Evolutionary conservation across 2,797 vertebrate species (phyloP), one percentile per base, ranked within the genome.

Genomic region (Pseudochromis fuscus): DNA sequence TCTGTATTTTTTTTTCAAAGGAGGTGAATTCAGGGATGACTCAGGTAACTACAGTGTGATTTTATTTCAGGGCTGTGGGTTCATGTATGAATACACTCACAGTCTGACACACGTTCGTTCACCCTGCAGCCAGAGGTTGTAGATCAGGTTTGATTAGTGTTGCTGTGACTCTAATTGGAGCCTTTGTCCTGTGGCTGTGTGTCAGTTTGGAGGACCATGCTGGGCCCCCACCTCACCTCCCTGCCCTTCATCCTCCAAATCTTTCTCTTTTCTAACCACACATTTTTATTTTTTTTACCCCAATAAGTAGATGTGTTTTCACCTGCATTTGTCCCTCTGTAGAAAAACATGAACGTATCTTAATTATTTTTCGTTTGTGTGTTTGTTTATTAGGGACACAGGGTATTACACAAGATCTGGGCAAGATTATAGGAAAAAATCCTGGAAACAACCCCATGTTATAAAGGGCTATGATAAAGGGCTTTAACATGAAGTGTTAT

Each of bases 141-240:
- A 82, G 76, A 89, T 93, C 91, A 88, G 84, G 57, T 88, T 85
- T 92, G 88, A 92, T 93, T 93, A 93, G 87, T 69, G 78, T 77
- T 81, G 72, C 76, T 71, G 69, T 78, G 86, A 74, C 75, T 87
- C 85, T 93, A 91, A 92, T 91, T 93, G 83, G 82, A 88, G 67
- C 60, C 23, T 24, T 57, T 91, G 84, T 91, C 90, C 89, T 38
- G 79, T 88, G 88, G 90, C 87, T 84, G 80, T 90, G 84, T 86
- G 88, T 89, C 84, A 84, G 78, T 72, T 67, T 83, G 72, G 75
- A 84, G 83, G 49, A 38, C 63, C 88, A 86, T 4, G 64, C 88
- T 90, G 88, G 66, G 78, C n/a, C 56, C 69, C 77, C 40, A 21
- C 64, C 69, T 72, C 74, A 55, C 64, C 56, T 12, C 23, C 12